Evolutionary conservation across 2,888 invertebrate species (phyloP).

Genomic region (Rapana venosa): DNA sequence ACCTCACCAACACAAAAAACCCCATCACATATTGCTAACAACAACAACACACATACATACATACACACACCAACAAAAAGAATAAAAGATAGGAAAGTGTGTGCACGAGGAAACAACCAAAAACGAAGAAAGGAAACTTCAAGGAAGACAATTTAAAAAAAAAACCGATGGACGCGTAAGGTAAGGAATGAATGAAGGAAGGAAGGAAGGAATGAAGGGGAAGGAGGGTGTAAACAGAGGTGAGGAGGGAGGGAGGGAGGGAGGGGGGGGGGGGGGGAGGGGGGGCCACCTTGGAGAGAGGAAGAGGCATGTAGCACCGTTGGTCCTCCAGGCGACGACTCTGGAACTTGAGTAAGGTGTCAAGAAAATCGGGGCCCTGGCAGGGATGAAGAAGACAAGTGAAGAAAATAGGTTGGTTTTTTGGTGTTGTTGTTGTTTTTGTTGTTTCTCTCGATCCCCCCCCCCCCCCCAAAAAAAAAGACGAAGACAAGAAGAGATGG

Average conservation of each 20-base stretch:
- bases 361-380: slow-evolving; percentile 72
- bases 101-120: too few species aligned
- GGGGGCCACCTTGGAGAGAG: slow-evolving; percentile 22
- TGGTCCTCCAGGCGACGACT: slow-evolving; percentile 73
- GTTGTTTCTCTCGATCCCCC: not conserved
- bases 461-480: not conserved
- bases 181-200: not conserved
- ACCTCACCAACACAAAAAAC: not conserved
- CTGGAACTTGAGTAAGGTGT: slow-evolving; percentile 70
- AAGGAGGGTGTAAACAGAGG: not conserved
- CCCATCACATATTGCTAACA: not conserved
- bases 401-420: not conserved
- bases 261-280: not conserved
- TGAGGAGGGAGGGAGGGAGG: not conserved
- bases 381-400: slow-evolving; percentile 31
- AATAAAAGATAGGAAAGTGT: too few species aligned
- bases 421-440: not conserved
- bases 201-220: not conserved
- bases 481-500: not conserved
- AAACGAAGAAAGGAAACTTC: too few species aligned
- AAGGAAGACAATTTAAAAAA: too few species aligned
- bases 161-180: not conserved
- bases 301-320: slow-evolving; percentile 67
- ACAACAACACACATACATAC: not conserved
- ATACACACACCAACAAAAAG: not conserved